Conservation (phyloP, 2,888 invertebrate genomes). For the Poecilobothrus nobilitatus region DNA sequence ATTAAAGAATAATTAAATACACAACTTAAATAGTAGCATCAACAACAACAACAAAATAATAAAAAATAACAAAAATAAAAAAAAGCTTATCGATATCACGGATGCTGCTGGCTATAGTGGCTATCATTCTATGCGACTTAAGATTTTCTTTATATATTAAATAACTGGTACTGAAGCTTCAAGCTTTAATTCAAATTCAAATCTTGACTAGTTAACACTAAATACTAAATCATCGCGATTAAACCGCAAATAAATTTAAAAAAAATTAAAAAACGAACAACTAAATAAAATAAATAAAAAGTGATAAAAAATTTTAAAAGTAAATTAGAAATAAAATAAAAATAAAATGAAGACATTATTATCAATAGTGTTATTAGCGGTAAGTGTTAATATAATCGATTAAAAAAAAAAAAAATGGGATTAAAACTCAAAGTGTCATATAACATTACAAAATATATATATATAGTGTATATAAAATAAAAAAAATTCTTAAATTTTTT, state of each 20-base stretch:
- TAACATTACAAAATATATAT: too few relatives aligned
- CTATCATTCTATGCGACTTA: too few relatives aligned
- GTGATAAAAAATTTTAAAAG: neutral
- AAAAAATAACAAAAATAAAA: neutral
- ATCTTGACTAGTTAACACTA: neutral
- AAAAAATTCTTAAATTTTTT: too few relatives aligned
- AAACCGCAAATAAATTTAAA: neutral
- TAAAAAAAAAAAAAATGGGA: too few relatives aligned
- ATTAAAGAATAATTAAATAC: too few relatives aligned
- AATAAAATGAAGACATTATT: neutral
- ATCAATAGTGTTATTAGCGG: neutral
- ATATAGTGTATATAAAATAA: too few relatives aligned
- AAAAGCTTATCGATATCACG: neutral
- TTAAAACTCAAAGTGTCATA: too few relatives aligned
- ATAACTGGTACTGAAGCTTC: neutral
- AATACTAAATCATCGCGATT: too few relatives aligned
- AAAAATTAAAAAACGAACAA: neutral
- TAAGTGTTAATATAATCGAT: neutral
- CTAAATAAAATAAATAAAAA: neutral
- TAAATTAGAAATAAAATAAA: neutral
- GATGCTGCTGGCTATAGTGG: neutral
- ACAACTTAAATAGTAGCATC: too few relatives aligned
- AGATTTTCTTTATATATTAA: neutral
- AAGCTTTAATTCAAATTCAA: neutral
- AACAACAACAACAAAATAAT: neutral